Conservation (phyloP, 2,888 invertebrate genomes). For the Lordiphosa fenestrarum region DNA sequence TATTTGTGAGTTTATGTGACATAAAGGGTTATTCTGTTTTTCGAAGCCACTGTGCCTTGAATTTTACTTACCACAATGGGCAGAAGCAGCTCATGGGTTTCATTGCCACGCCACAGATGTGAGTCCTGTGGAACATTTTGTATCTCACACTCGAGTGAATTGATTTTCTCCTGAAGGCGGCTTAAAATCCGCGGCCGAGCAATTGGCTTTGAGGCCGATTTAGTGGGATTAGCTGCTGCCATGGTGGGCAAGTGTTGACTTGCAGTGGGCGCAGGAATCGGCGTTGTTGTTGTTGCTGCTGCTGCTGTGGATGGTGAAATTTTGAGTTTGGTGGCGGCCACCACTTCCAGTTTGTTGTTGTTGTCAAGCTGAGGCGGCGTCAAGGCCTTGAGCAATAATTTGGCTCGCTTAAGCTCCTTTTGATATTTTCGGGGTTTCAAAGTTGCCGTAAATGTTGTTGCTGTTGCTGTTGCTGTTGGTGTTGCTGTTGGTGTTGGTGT, state of each 20-base stretch:
- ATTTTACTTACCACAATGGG: slow-evolving; percentile 84
- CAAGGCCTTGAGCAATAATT: slow-evolving; percentile 75
- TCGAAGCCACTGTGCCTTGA: neutral
- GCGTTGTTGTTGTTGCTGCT: slow-evolving; percentile 13
- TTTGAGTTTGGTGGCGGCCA: slow-evolving; percentile 55
- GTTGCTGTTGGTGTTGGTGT: slow-evolving; percentile 12
- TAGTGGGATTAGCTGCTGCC: slow-evolving; percentile 60
- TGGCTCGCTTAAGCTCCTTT: slow-evolving; percentile 77
- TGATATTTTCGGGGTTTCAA: slow-evolving; percentile 61
- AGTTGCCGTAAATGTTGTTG: slow-evolving; percentile 18
- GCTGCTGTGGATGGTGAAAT: slow-evolving; percentile 27
- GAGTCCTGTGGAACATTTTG: slow-evolving; percentile 85
- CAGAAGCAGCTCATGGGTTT: slow-evolving; percentile 86
- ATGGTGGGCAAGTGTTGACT: slow-evolving; percentile 21
- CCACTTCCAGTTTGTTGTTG: slow-evolving; percentile 47
- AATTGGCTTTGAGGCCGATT: slow-evolving; percentile 75
- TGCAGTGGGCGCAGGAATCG: slow-evolving; percentile 15
- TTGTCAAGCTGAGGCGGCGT: slow-evolving; percentile 49
- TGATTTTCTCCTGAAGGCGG: slow-evolving; percentile 84
- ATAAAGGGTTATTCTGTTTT: neutral
- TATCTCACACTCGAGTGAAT: slow-evolving; percentile 85
- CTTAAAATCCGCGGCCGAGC: slow-evolving; percentile 81
- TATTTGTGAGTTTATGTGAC: too few relatives aligned
- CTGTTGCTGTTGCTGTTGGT: slow-evolving; percentile 29
- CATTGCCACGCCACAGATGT: slow-evolving; percentile 86